Base-by-base conservation (phyloP, 1,140 invertebrate species). In the Maniola jurtina region DNA sequence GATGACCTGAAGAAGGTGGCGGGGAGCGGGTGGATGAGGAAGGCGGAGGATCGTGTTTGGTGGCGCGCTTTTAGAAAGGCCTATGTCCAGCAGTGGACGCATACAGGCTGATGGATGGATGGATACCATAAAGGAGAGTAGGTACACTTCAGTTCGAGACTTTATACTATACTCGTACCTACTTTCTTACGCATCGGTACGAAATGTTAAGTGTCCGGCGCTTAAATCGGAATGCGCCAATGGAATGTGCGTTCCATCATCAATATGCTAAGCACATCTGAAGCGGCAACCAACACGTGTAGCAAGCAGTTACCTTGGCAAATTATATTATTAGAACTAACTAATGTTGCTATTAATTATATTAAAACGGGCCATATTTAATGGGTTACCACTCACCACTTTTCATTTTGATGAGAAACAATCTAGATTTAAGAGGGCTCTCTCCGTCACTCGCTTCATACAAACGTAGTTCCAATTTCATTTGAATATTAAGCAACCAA, bases 261-360 rank as follows among this genome's bases (percentile, higher is more conserved):
- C 80, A 83, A 82, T 85, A 90, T 88, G 79, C 86, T 55, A 64
- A 71, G 55, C 87, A 81, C 80, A 81, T 40, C 66, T 57, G 56
- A 45, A 70, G 70, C 76, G 79, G 77, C 77, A 80, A 80, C 82
- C 78, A 73, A 88, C 85, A 88, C 81, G 76, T 87, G 87, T 89
- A 80, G 62, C 75, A 75, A 65, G 68, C 72, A 66, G 71, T 77
- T 85, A 77, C 79, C 80, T 85, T 81, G 74, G 71, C 71, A 80
- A 84, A 86, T 85, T 81, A 86, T 81, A 86, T 68, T 61, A 65
- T 80, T 77, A 62, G 61, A 77, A 80, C 35, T 34, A 80, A 76
- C 73, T 68, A 72, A 55, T 63, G 75, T 77, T 64, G 76, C 73
- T 67, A 72, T 61, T 63, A 77, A 76, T 64, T 76, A 71, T 79